These are phyloP conservation scores for Dryococelus australis DNA, from an alignment of 2,888 invertebrate species.

Conservation along the genomic window DNA sequence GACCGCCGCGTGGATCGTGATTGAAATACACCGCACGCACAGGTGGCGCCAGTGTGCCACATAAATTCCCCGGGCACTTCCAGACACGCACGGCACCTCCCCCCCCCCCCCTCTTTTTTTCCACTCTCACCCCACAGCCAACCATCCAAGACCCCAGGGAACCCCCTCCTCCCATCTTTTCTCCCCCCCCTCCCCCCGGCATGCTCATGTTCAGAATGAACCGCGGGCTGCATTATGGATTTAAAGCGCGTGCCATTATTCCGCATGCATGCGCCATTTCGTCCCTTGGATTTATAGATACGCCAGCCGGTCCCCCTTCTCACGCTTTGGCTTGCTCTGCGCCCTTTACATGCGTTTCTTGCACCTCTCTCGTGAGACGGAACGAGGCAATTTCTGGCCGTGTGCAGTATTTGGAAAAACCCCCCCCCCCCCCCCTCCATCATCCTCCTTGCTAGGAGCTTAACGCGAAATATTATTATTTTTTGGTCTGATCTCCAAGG, in stretches of 20 bases:
- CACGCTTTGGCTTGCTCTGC: not conserved
- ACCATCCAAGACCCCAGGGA: not conserved
- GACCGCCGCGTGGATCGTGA: not conserved
- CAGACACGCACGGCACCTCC: not conserved
- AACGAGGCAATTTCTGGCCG: not conserved
- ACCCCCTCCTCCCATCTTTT: too few relatives aligned
- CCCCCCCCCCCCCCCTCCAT: too few relatives aligned
- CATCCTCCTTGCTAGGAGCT: not conserved
- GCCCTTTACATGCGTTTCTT: not conserved
- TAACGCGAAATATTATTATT: not conserved
- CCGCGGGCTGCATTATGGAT: not conserved
- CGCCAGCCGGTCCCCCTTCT: not conserved
- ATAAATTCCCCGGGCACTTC: not conserved
- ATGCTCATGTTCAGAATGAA: not conserved
- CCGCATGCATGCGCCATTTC: slow-evolving; percentile 6
- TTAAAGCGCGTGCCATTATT: not conserved
- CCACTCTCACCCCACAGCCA: not conserved
- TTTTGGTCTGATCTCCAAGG: too few relatives aligned
- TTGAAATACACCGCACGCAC: slow-evolving; percentile 2
- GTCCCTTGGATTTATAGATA: slow-evolving; percentile 1
- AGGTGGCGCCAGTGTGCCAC: not conserved
- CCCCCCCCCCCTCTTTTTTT: not conserved
- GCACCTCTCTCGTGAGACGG: not conserved
- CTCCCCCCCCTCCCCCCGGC: too few relatives aligned
- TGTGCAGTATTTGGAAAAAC: not conserved